Percentiles rank a stretch among this genome's conserved stretches.
Conservation (phyloP, 2,113 vertebrate genomes). For the Agelaius phoeniceus region DNA sequence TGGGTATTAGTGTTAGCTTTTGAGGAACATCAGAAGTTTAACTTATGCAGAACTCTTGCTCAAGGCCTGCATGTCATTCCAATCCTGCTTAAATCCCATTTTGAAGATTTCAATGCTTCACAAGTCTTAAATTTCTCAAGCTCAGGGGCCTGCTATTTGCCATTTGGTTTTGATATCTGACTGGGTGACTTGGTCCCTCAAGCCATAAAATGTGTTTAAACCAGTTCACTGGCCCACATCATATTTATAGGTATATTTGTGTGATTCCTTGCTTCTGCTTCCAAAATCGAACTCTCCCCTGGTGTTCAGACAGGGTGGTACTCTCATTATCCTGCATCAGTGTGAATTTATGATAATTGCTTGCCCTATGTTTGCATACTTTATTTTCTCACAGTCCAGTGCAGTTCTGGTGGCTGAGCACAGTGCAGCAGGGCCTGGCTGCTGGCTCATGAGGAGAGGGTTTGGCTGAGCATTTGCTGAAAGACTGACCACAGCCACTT, state of each 20-base stretch:
- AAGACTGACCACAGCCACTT: not conserved
- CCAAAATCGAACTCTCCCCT: not conserved
- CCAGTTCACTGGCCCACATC: not conserved
- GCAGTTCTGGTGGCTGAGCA: not conserved
- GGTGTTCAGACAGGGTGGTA: accelerated
- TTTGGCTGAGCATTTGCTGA: not conserved
- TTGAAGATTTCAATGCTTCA: not conserved
- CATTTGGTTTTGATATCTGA: not conserved
- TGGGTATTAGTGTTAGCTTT: not conserved
- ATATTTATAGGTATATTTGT: not conserved
- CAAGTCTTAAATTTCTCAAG: not conserved
- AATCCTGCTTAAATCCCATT: not conserved
- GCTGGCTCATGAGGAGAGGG: accelerated
- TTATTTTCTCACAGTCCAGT: not conserved
- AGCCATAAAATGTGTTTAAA: not conserved
- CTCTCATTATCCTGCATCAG: accelerated
- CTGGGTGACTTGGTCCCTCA: not conserved
- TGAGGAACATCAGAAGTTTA: not conserved
- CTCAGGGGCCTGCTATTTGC: not conserved
- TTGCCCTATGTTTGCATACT: not conserved
- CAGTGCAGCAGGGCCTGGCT: not conserved
- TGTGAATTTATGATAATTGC: not conserved
- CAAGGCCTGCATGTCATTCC: not conserved
- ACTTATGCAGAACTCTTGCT: not conserved
- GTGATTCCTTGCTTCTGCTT: not conserved